Evolutionary conservation across 2,888 invertebrate species (phyloP), one percentile per base, ranked within the genome.

Genomic region (Cacoxenus indagator): DNA sequence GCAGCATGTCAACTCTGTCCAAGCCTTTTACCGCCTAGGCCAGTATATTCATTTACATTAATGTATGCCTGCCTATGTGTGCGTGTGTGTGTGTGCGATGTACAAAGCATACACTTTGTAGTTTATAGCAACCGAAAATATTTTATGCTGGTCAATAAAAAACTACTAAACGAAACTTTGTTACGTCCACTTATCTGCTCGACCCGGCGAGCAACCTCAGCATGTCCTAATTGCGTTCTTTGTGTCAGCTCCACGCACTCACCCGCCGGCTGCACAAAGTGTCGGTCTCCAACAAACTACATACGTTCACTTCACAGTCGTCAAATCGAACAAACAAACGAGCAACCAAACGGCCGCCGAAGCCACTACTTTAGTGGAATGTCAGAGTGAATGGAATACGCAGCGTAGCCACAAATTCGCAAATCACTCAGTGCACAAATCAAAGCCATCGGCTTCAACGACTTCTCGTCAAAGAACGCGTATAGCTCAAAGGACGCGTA

Each of bases 91-190:
- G 37, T 31, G 31, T 29, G 62, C n/a, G n/a, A n/a, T n/a, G n/a
- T n/a, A n/a, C n/a, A n/a, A n/a, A n/a, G n/a, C n/a, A n/a, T n/a
- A n/a, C n/a, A n/a, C 26, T 57, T 67, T 64, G 65, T 69, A 70
- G 66, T 71, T 72, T 73, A 67, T 73, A 72, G 73, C 69, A 76
- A 75, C 80, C 80, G 75, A 73, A 81, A 79, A 68, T 79, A 79
- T 80, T 73, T 70, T 76, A 77, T 74, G 75, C 74, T 77, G 80
- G 82, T 81, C 80, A 81, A 81, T 81, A 73, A 69, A 70, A 71
- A 77, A 78, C 77, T 74, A 76, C 31, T n/a, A n/a, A n/a, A n/a
- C n/a, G 8, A 19, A 22, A 57, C 24, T 17, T 3, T 14, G 4
- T 31, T 29, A n/a, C 57, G 9, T n/a, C 29, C 4, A 45, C 26